Evolutionary conservation across 2,797 vertebrate genomes (phyloP), one percentile per base, ranked within the genome.

Genomic region (Furcifer pardalis): DNA sequence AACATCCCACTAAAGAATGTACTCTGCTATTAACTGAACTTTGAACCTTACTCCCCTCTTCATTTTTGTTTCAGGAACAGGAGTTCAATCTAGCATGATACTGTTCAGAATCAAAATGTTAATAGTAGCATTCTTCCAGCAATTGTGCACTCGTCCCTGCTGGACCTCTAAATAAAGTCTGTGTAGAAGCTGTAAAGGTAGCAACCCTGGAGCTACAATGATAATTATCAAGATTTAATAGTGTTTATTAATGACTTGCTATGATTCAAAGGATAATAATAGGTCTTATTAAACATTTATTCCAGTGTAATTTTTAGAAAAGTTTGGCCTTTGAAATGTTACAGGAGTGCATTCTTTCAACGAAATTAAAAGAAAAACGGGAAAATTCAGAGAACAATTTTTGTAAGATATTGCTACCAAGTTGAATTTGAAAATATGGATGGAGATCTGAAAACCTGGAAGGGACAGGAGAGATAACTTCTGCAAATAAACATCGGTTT

Each of bases 211-310:
- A 94, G 93, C 92, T 94, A 94, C 85, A 91, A 89, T 90, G 91
- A 94, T 91, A 94, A 94, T 94, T 94, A 94, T 92, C 86, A 92
- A 90, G 91, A 92, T 93, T 94, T 94, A 94, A 92, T 94, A 89
- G 91, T 92, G 89, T 94, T 95, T 95, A 93, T 94, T 91, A 94
- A 91, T 93, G 93, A 92, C 89, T 94, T 94, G 88, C 89, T 92
- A 90, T 92, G 93, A 94, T 89, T 93, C 92, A 95, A 93, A 90
- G 84, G 88, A 94, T 94, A 95, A 93, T 92, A 93, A 92, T 93
- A 92, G 0, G 1, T 94, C 92, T 90, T 94, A 95, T 93, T 94
- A 94, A 95, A 93, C 91, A 92, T 94, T 92, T 94, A 94, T 94
- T 92, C 89, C 77, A 90, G 90, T 88, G 86, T 93, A 91, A 93